These are phyloP conservation scores for Varanus komodoensis DNA, from an alignment of 2,113 vertebrate species.

Conservation along the genomic window DNA sequence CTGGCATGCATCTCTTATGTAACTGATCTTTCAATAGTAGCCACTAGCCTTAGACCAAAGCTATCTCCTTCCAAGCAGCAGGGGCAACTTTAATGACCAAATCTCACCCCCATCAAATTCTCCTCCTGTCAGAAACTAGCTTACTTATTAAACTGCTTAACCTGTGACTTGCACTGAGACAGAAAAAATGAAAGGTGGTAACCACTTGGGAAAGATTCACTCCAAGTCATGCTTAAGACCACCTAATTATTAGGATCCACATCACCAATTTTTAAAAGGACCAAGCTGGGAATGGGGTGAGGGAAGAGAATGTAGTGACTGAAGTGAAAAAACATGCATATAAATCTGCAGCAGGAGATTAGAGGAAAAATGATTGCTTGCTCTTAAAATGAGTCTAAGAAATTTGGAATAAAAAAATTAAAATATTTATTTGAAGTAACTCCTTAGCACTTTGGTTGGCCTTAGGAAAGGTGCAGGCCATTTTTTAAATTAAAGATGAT, in stretches of 20 bases:
- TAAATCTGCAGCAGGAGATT: background rate
- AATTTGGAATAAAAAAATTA: background rate
- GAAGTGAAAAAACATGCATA: background rate
- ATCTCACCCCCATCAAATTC: background rate
- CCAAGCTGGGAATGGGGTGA: background rate
- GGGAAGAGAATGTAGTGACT: background rate
- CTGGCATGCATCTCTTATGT: constrained; percentile 35
- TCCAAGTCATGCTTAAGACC: background rate
- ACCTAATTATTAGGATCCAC: background rate
- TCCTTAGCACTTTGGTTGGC: too few species aligned
- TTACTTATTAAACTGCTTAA: constrained; percentile 15
- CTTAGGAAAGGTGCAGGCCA: too few species aligned
- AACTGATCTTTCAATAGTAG: constrained; percentile 11
- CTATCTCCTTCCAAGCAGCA: constrained; percentile 12
- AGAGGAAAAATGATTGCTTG: background rate
- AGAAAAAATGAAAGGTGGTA: background rate
- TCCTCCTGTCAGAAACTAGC: background rate
- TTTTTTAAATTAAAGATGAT: too few species aligned
- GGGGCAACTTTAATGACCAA: constrained; percentile 1
- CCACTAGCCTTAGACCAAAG: background rate
- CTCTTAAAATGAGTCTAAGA: background rate
- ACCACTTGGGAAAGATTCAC: background rate
- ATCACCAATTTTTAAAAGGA: background rate
- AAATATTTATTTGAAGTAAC: background rate
- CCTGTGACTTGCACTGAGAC: background rate